Conservation (phyloP, 2,797 vertebrate genomes). For the Tragopan temminckii region DNA sequence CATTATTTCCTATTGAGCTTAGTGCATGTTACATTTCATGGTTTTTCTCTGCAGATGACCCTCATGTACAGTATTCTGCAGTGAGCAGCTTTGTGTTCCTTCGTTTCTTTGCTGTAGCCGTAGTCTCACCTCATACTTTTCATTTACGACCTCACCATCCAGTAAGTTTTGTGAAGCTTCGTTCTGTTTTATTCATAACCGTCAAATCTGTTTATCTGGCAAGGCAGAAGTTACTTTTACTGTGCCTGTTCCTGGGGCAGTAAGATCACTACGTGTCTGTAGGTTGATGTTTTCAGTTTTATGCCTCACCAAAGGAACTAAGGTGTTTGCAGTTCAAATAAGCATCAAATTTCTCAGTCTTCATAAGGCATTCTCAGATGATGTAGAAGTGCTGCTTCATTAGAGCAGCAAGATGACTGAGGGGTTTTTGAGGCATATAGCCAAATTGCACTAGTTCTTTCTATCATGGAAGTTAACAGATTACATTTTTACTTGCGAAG, state of each 20-base stretch:
- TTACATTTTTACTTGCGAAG: neutral
- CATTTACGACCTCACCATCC: slow-evolving; percentile 97
- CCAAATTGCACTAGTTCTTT: neutral
- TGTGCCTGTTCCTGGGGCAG: neutral
- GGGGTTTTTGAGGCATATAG: neutral
- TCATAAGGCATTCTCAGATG: neutral
- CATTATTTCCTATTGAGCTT: slow-evolving; percentile 72
- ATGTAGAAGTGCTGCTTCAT: neutral
- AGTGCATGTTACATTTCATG: slow-evolving; percentile 80
- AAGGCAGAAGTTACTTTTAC: neutral
- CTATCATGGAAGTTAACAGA: neutral
- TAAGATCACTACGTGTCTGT: neutral
- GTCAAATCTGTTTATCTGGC: slow-evolving; percentile 24
- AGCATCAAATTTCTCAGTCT: neutral
- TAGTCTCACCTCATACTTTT: slow-evolving; percentile 96
- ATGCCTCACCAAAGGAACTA: neutral
- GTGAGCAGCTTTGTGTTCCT: slow-evolving; percentile 99
- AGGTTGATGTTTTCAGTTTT: neutral
- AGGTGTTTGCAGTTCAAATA: neutral
- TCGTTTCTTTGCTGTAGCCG: slow-evolving; percentile 97
- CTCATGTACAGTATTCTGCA: slow-evolving; percentile 97
- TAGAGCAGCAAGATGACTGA: neutral
- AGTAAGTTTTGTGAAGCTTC: slow-evolving; percentile 87
- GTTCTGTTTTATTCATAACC: slow-evolving; percentile 68
- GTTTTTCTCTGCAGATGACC: slow-evolving; percentile 90